These are phyloP conservation scores for Tolypeutes matacus DNA, from an alignment of 2,797 vertebrate genomes.

Conservation along the genomic window DNA sequence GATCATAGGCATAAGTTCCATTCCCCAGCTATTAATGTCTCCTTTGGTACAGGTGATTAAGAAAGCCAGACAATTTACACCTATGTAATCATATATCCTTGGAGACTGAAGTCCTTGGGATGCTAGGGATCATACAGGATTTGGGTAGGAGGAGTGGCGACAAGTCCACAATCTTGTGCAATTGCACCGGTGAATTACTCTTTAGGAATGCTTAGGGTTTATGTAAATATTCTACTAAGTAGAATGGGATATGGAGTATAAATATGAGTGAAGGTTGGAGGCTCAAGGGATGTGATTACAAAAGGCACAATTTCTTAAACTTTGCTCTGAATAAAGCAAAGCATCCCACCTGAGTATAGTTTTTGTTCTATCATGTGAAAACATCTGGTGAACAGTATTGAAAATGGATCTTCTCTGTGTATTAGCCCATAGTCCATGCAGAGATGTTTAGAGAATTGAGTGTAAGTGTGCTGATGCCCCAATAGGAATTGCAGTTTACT, in stretches of 20 bases:
- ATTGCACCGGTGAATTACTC: background rate
- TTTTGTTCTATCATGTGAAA: background rate
- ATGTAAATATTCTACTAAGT: background rate
- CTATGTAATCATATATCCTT: background rate
- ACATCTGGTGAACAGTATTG: background rate
- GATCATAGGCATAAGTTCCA: background rate
- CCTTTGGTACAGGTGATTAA: slow-evolving; percentile 25
- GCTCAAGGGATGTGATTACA: background rate
- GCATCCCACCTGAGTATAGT: background rate
- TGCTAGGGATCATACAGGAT: background rate
- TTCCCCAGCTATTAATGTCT: background rate
- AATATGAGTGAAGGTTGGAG: background rate
- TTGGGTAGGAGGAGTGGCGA: background rate
- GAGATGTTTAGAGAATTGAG: background rate
- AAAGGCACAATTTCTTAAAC: slow-evolving; percentile 17
- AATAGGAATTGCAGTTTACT: background rate
- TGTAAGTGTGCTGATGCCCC: too few relatives aligned
- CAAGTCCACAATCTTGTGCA: background rate
- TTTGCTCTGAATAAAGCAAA: background rate
- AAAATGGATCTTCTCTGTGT: background rate
- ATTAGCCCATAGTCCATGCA: background rate
- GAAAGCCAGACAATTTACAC: background rate
- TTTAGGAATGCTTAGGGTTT: background rate
- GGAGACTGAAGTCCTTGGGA: background rate
- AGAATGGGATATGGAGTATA: background rate